Percentiles rank a stretch among this genome's conserved stretches.
These are phyloP conservation scores for Cantharis lateralis DNA, from an alignment of 2,888 invertebrate species.

Conservation along the genomic window DNA sequence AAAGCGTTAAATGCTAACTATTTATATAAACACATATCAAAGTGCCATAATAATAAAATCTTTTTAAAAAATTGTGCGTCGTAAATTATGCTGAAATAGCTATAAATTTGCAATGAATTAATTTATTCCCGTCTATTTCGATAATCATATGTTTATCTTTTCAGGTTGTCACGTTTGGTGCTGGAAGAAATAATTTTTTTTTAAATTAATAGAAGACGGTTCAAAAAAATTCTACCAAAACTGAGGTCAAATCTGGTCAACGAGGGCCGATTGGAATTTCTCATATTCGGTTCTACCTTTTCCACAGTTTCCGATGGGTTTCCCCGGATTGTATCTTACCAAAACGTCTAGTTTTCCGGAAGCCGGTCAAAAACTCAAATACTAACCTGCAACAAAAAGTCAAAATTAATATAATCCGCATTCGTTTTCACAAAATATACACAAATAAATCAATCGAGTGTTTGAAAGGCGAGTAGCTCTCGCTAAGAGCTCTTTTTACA, in stretches of 20 bases:
- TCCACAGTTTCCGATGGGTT: no score
- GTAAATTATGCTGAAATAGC: background rate
- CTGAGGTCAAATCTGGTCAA: background rate
- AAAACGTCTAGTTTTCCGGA: background rate
- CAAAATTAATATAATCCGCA: background rate
- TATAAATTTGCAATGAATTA: background rate
- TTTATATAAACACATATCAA: background rate
- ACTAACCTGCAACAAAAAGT: background rate
- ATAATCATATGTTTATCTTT: background rate
- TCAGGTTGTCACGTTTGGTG: background rate
- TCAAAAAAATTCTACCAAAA: background rate
- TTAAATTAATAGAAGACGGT: background rate
- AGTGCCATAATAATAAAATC: background rate
- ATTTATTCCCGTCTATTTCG: background rate
- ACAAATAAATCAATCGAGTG: background rate
- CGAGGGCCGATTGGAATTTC: background rate
- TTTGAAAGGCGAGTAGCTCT: background rate
- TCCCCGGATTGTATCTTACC: background rate
- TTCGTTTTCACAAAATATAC: background rate
- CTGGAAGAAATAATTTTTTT: background rate
- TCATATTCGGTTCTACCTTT: no score
- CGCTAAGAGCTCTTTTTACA: background rate
- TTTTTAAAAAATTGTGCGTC: background rate
- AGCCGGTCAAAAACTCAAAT: background rate
- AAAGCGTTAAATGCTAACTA: background rate